Percentiles rank a stretch among this genome's conserved stretches.
Conservation (phyloP, 2,888 invertebrate species). For the Archaeoteleia sp. region DNA sequence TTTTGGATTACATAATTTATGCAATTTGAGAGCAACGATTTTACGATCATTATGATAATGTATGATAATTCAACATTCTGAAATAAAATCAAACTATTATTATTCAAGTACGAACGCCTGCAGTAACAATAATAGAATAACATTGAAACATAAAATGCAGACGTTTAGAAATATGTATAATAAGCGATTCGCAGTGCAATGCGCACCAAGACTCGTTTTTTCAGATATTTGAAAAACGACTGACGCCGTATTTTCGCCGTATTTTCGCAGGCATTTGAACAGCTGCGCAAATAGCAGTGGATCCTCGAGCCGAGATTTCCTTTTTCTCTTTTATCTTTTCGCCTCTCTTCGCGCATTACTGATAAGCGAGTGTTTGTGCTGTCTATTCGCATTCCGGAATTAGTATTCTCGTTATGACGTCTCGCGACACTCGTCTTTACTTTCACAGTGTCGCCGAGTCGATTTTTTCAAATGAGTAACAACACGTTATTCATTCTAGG, state of each 20-base stretch:
- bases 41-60: no score
- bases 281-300: constrained; percentile 46
- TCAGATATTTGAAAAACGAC: constrained; percentile 30
- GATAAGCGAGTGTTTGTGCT: constrained; percentile 42
- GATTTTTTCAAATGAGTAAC: constrained; percentile 15
- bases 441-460: constrained; percentile 6
- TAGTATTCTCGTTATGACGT: constrained; percentile 37
- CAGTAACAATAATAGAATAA: no score
- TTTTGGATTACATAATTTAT: no score
- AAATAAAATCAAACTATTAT: no score
- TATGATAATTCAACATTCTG: no score
- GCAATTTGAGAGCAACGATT: no score
- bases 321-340: constrained; percentile 32
- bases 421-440: constrained; percentile 10
- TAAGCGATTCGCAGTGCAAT: not conserved
- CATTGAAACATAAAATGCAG: no score
- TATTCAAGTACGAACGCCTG: no score
- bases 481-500: not conserved
- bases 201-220: constrained; percentile 9
- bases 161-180: no score
- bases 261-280: constrained; percentile 43
- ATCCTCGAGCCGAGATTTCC: constrained; percentile 44
- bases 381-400: constrained; percentile 39
- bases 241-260: constrained; percentile 34
- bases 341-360: constrained; percentile 15